Percentiles rank a stretch among this genome's conserved stretches.
phyloP scores from a whole-genome alignment of 2,888 invertebrate species.

The Homarus gammarus region DNA sequence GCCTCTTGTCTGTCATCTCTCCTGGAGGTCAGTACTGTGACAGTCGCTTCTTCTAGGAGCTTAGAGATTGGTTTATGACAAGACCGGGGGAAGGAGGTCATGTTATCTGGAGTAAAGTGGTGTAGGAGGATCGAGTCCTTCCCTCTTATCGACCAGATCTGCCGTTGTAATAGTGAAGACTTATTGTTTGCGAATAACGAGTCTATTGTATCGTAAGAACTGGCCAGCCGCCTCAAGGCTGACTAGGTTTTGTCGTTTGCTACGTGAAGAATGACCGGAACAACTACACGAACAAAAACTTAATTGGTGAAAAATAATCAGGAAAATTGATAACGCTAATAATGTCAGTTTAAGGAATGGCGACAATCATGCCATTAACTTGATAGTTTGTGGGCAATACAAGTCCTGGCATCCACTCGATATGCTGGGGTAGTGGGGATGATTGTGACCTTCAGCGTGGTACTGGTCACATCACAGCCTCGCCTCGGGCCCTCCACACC shows the following conservation, averaged over 20 bases:
- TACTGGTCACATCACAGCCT: too few species aligned
- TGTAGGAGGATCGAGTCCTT: not conserved
- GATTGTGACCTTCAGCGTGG: too few species aligned
- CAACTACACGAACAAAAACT: not conserved
- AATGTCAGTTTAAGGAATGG: not conserved
- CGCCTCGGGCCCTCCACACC: too few species aligned
- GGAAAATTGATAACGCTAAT: not conserved
- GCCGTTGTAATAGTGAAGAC: not conserved
- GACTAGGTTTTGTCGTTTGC: not conserved
- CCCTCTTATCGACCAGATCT: not conserved
- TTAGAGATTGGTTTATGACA: too few species aligned
- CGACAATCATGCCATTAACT: not conserved
- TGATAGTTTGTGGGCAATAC: not conserved
- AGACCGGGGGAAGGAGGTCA: too few species aligned
- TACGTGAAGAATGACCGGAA: not conserved
- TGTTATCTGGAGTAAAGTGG: too few species aligned
- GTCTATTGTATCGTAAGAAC: not conserved
- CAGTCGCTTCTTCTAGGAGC: not conserved
- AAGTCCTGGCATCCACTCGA: not conserved
- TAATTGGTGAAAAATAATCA: not conserved
- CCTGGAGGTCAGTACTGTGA: not conserved
- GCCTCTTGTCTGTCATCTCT: constrained; percentile 12
- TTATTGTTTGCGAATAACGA: not conserved
- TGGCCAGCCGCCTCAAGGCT: not conserved
- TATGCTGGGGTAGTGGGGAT: too few species aligned